Evolutionary conservation across 2,888 invertebrate genomes (phyloP), one percentile per base, ranked within the genome.

Genomic region (Acrobeloides nanus): DNA sequence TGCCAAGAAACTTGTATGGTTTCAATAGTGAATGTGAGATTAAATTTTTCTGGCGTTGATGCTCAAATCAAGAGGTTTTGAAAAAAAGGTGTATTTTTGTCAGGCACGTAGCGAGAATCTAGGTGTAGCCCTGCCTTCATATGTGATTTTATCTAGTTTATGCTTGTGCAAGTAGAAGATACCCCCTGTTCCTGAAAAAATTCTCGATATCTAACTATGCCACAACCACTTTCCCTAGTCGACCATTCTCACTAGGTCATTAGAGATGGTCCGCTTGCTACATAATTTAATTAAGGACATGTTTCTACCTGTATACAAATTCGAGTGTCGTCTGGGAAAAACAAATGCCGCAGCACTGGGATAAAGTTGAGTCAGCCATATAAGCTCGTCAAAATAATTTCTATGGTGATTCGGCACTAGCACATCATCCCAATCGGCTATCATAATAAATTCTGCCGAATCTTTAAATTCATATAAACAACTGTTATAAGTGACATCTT

Each of bases 361-460:
- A 27, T 54, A 23, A n/a, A 47, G 15, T n/a, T 46, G 37, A 17
- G 18, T 47, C 10, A 51, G 51, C 46, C 55, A 48, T 18, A 21
- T 8, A 29, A 51, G n/a, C 25, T 51, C 51, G 21, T 18, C 38
- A 10, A 29, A 23, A 37, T 55, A 55, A 21, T 29, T 54, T n/a
- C 18, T 23, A 15, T 48, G 47, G 17, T 31, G 26, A 20, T 25
- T 39, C 15, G 59, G 51, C 12, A 58, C 38, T 10, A 58, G 31
- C 21, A 58, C 50, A 39, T 58, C 58, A 31, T 58, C 58, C 58
- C 58, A 58, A 35, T 58, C 58, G 37, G 63, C 41, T 18, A 58
- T 47, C n/a, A 53, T 38, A 18, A 57, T 57, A 38, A 57, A 57
- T 26, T 57, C 33, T 15, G 57, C 49, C 18, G 50, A 57, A 20